These are phyloP conservation scores for Zeugodacus cucurbitae DNA, from an alignment of 1,140 invertebrate species.

Conservation along the genomic window DNA sequence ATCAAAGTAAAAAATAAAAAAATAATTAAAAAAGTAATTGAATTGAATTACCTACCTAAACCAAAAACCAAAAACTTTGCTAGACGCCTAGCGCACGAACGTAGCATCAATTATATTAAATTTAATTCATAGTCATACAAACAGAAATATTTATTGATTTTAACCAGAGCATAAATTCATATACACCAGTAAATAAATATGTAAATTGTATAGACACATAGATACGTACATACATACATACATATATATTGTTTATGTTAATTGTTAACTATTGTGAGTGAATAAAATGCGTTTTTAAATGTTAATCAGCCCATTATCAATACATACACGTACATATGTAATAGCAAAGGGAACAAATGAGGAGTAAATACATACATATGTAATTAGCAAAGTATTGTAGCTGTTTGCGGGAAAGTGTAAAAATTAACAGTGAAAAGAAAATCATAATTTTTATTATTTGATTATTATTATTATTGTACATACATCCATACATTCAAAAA, in stretches of 20 bases:
- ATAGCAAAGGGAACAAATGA: not conserved
- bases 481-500: not conserved
- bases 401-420: not conserved
- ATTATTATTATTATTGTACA: too few relatives aligned
- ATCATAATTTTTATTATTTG: not conserved
- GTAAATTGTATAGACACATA: not conserved
- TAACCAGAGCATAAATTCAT: conserved; percentile 36
- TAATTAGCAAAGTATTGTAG: not conserved
- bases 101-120: conserved; percentile 8
- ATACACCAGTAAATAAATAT: not conserved
- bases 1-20: not conserved
- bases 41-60: conserved; percentile 11
- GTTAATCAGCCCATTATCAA: not conserved
- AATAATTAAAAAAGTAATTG: not conserved
- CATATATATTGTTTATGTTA: not conserved
- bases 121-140: not conserved
- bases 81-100: conserved; percentile 7
- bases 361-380: not conserved
- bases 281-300: conserved; percentile 13
- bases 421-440: not conserved
- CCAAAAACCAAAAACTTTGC: conserved; percentile 22
- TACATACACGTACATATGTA: conserved; percentile 2
- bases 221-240: not conserved
- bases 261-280: conserved; percentile 22
- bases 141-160: conserved; percentile 12